Base-by-base conservation (phyloP, 2,888 invertebrate species). In the Elysia crispata region DNA sequence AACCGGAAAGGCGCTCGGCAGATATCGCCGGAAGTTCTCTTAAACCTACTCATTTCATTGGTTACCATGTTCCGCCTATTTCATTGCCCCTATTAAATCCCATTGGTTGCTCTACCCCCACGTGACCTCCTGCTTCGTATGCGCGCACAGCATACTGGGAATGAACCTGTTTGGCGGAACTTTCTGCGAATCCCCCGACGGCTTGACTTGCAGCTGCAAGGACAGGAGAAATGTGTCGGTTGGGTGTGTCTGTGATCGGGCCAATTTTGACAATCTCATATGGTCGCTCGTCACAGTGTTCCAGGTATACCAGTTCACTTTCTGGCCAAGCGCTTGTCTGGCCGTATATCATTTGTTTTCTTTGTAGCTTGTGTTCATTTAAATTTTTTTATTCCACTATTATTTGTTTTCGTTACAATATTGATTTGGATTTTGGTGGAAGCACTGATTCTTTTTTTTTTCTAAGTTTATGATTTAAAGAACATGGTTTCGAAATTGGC, bases 121-220 rank as follows among this genome's bases (percentile, higher is more conserved):
- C 41, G 41, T 41, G 41, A 41, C 41, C 11, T 41, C 41, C 41
- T 41, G 41, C 11, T 11, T 11, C 11, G 41, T 41, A 41, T 41
- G 60, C 77, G 82, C 94, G 94, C 95, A 94, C 96, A 98, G 99
- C 97, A 98, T 99, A 95, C 97, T 99, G 94, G 99, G 99, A 95
- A 99, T 99, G 99, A 98, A 98, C 95, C 95, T 99, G 95, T 99
- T 99, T 95, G 99, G 99, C 95, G 99, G 99, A 96, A 98, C 98
- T 95, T 99, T 99, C 96, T 98, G 98, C 96, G 96, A 96, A 94
- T 95, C 81, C 77, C 84, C 82, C 28, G 96, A 96, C 83, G 91
- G 92, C 73, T 89, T 89, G 49, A 88, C 89, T 83, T 98, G 98
- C 94, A 96, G 96, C 93, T 98, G 98, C 94, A 94, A 96, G 93